A percentile compares a stretch with the other conserved stretches of the same genome.
These are phyloP conservation scores for Anser cygnoides DNA, from an alignment of 2,113 vertebrate genomes.

Conservation along the genomic window DNA sequence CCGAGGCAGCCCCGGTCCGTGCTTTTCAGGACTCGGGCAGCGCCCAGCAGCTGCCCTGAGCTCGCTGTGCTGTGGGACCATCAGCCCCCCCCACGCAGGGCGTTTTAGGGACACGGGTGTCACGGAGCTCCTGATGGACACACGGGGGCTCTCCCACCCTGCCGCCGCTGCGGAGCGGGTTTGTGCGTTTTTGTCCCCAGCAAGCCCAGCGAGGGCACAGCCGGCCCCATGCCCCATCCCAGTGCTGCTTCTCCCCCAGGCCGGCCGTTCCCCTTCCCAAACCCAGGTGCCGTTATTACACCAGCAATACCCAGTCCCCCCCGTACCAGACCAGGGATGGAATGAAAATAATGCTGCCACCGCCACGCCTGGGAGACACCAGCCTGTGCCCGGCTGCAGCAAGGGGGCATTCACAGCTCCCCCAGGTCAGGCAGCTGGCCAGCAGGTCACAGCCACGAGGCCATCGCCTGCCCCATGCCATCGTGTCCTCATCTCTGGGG, in stretches of 20 bases:
- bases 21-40: background rate
- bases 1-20: too few relatives aligned
- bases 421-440: background rate
- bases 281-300: background rate
- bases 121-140: background rate
- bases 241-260: background rate
- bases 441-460: rapidly evolving
- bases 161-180: background rate
- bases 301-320: too few relatives aligned
- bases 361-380: background rate
- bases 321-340: rapidly evolving
- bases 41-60: background rate
- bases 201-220: rapidly evolving
- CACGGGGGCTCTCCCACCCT: background rate
- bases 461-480: rapidly evolving
- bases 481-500: rapidly evolving
- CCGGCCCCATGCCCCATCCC: rapidly evolving
- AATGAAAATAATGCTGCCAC: rapidly evolving
- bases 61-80: too few relatives aligned
- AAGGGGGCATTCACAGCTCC: background rate
- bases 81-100: too few relatives aligned
- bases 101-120: background rate
- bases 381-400: background rate
- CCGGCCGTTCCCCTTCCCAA: background rate
- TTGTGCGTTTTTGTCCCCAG: background rate